Evolutionary conservation across 2,797 vertebrate genomes (phyloP).

Genomic region (Babyrousa celebensis): DNA sequence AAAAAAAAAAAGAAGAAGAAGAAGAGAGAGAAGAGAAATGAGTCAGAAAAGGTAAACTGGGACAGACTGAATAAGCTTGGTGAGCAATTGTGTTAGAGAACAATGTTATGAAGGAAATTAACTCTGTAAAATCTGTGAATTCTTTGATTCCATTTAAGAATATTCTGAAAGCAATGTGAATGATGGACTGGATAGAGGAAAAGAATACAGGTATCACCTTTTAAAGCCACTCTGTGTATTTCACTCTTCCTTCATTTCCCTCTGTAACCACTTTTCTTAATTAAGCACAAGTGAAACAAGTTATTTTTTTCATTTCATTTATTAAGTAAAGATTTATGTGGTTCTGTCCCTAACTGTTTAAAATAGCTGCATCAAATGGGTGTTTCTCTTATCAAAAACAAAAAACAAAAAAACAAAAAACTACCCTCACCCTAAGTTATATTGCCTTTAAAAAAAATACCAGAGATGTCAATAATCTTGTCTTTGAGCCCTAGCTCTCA

Average conservation of each 20-base stretch:
- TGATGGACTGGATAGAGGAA: background rate
- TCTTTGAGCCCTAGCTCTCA: conserved; percentile 2
- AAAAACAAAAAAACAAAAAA: background rate
- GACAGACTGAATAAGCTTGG: background rate
- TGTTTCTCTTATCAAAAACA: background rate
- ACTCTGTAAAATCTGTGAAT: background rate
- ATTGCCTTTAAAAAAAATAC: conserved; percentile 21
- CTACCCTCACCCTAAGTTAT: background rate
- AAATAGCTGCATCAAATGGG: background rate
- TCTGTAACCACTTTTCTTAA: background rate
- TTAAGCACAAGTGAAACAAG: conserved; percentile 45
- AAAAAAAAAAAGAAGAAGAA: no score
- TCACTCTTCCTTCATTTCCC: background rate
- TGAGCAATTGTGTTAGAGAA: conserved; percentile 10
- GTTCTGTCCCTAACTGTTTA: background rate
- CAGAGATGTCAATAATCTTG: background rate
- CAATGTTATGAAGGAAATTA: background rate
- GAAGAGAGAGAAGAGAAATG: background rate
- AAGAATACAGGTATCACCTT: background rate
- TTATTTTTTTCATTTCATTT: conserved; percentile 46
- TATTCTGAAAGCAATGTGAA: conserved; percentile 20
- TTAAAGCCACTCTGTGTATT: conserved; percentile 17
- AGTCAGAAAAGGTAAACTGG: background rate
- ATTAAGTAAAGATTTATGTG: conserved; percentile 28
- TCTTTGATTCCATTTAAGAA: conserved; percentile 50